phyloP scores from a whole-genome alignment of 2,797 vertebrate genomes.

The Crypturellus tataupa region DNA sequence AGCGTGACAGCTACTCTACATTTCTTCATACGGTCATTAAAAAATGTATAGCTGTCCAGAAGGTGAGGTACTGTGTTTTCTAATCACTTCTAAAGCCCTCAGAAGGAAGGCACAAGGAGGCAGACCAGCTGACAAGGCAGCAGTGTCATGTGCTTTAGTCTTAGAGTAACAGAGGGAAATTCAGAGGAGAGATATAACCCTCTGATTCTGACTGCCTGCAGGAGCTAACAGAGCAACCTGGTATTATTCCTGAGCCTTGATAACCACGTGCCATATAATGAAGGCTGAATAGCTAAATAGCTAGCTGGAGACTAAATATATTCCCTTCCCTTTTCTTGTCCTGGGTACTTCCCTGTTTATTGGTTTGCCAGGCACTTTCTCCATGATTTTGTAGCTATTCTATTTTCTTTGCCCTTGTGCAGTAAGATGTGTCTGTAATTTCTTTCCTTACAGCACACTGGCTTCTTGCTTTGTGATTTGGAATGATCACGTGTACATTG shows the following conservation, averaged over 20 bases:
- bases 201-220: background rate
- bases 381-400: background rate
- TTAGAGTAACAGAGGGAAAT: background rate
- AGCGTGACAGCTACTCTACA: background rate
- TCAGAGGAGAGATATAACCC: background rate
- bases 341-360: background rate
- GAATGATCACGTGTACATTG: accelerated
- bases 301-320: constrained; percentile 20
- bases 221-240: constrained; percentile 30
- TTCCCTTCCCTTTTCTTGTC: background rate
- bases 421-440: background rate
- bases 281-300: background rate
- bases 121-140: background rate
- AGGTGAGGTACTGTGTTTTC: background rate
- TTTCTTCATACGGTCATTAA: constrained; percentile 17
- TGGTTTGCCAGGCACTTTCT: background rate
- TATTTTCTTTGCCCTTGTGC: background rate
- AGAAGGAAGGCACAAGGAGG: background rate
- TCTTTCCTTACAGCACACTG: background rate
- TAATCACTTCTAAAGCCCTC: background rate
- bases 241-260: constrained; percentile 7
- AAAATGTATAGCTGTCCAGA: constrained; percentile 6
- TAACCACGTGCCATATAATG: constrained; percentile 26
- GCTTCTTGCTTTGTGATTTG: background rate
- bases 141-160: background rate